A percentile compares a stretch with the other conserved stretches of the same genome.
Conservation (phyloP, 53 echinoderm and acorn worm genomes). For the Henricia sp. region DNA sequence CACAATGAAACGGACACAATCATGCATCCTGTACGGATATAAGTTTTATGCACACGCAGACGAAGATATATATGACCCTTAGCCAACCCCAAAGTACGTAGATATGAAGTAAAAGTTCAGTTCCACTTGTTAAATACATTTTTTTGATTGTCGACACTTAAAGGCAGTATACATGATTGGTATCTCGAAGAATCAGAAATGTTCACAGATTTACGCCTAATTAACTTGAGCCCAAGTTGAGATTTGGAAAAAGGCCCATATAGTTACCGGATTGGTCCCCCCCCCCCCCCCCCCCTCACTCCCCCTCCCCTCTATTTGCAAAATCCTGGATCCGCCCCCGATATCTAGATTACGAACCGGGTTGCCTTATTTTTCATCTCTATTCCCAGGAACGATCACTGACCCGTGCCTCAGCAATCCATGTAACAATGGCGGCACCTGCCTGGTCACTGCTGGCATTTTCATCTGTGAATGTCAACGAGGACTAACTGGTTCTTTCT, state of each 20-base stretch:
- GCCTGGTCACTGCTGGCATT: not conserved
- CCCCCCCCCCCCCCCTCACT: not conserved
- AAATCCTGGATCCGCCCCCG: too few relatives aligned
- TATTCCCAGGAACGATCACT: not conserved
- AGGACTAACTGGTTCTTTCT: not conserved
- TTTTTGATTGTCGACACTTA: not conserved
- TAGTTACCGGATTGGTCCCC: not conserved
- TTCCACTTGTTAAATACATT: not conserved
- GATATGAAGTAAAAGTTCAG: not conserved
- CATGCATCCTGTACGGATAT: too few relatives aligned
- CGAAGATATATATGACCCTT: too few relatives aligned
- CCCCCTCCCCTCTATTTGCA: not conserved
- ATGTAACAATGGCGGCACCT: not conserved
- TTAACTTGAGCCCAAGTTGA: too few relatives aligned
- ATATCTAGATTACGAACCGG: not conserved
- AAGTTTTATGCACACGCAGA: too few relatives aligned
- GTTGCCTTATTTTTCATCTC: not conserved
- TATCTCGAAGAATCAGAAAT: too few relatives aligned
- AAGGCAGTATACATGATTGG: too few relatives aligned
- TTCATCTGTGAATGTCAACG: not conserved
- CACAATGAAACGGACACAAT: too few relatives aligned
- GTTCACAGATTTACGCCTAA: too few relatives aligned
- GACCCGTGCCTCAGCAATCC: not conserved
- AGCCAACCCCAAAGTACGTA: too few relatives aligned
- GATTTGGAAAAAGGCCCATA: too few relatives aligned